phyloP scores from a whole-genome alignment of 1,140 invertebrate species.

The Sminthurinus signatus region DNA sequence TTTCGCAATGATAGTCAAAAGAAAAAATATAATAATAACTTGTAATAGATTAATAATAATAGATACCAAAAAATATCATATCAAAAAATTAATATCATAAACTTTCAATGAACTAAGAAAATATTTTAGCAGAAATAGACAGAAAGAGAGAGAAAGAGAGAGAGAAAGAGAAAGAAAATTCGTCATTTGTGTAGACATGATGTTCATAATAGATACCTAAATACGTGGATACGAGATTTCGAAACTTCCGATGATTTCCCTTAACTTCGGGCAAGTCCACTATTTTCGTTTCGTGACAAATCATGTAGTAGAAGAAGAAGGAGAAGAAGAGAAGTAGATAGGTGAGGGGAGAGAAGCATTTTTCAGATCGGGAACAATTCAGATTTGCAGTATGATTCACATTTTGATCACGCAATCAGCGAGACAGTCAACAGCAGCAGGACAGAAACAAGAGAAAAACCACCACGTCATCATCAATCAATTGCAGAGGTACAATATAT shows the following conservation, averaged over 20 bases:
- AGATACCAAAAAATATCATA: too few relatives aligned
- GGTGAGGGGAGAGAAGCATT: conserved; percentile 17
- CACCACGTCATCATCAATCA: conserved; percentile 25
- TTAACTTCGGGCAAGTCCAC: conserved; percentile 95
- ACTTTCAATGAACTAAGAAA: too few relatives aligned
- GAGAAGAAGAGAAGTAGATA: conserved; percentile 39
- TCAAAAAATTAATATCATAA: too few relatives aligned
- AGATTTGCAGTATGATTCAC: too few relatives aligned
- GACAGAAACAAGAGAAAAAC: conserved; percentile 43
- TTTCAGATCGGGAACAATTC: conserved; percentile 33
- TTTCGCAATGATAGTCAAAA: too few relatives aligned
- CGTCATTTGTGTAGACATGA: not conserved
- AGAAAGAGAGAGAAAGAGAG: conserved; percentile 5
- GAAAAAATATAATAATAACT: too few relatives aligned
- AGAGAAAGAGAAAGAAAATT: not conserved
- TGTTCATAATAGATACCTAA: conserved; percentile 64
- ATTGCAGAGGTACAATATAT: too few relatives aligned
- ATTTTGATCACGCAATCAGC: conserved; percentile 10
- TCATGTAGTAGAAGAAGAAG: conserved; percentile 24
- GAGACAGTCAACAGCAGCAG: conserved; percentile 24
- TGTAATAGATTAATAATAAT: too few relatives aligned
- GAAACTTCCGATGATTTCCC: conserved; percentile 95
- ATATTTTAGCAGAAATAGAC: too few relatives aligned
- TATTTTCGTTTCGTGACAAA: conserved; percentile 46
- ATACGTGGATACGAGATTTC: conserved; percentile 92